Conservation (phyloP, 2,888 invertebrate species). For the Drosophila mulleri region DNA sequence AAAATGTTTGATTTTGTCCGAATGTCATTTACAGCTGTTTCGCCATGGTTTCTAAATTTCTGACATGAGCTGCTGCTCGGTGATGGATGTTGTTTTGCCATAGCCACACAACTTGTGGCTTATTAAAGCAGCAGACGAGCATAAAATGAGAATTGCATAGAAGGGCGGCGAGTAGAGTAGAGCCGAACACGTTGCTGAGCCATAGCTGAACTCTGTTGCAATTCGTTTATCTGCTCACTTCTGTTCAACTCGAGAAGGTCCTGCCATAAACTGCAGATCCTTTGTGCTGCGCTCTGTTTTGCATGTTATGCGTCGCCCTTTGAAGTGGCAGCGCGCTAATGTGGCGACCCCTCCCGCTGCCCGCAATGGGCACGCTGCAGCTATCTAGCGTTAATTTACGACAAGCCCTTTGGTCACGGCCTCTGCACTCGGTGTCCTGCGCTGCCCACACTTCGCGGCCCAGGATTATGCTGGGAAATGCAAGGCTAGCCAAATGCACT, state of each 20-base stretch:
- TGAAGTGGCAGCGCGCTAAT: conserved; percentile 61
- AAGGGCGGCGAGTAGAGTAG: neutral
- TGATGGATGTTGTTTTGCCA: conserved; percentile 55
- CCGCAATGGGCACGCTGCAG: conserved; percentile 4
- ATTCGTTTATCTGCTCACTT: conserved; percentile 4
- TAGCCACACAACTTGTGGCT: conserved; percentile 12
- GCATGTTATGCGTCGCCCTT: conserved; percentile 58
- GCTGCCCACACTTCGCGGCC: neutral
- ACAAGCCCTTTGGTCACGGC: conserved; percentile 66
- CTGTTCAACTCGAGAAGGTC: conserved; percentile 18
- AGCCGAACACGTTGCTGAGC: neutral
- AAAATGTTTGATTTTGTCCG: conserved; percentile 79
- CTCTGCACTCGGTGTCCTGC: conserved; percentile 24
- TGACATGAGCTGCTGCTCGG: conserved; percentile 42
- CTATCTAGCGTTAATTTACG: conserved; percentile 73
- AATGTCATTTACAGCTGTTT: conserved; percentile 80
- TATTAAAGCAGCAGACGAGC: neutral
- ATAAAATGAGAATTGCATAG: conserved; percentile 3
- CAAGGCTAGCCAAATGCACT: conserved; percentile 38
- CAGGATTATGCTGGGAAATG: conserved; percentile 65
- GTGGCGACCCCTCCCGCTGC: conserved; percentile 9
- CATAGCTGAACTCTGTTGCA: neutral
- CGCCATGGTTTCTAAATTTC: conserved; percentile 34
- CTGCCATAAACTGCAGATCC: conserved; percentile 72
- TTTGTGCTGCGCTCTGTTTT: conserved; percentile 64